Base-by-base conservation (phyloP, 1,140 invertebrate species). In the Aphidius ervi region DNA sequence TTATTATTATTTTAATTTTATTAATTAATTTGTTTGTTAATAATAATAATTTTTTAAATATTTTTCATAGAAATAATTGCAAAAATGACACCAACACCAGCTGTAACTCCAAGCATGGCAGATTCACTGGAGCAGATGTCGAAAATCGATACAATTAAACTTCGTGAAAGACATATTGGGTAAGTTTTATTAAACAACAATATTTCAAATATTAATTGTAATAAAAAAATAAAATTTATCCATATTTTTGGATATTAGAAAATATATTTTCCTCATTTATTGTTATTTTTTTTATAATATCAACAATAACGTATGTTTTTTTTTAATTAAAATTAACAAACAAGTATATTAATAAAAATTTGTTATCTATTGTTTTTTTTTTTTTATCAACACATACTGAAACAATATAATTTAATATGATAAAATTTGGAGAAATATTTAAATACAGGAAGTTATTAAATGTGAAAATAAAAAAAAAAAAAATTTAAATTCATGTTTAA, bases 81-180 rank as follows among this genome's bases (percentile, higher is more conserved):
- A 16, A 53, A 20, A 8, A 37, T 43, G 23, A 49, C 54, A 41
- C 10, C 39, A n/a, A 42, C 7, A 46, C 49, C 31, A 42, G 37
- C 39, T 45, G 31, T 42, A 47, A 40, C 58, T 50, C 56, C 23
- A 31, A 65, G 39, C 60, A 78, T 76, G 75, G 63, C 76, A n/a
- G 75, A 75, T 10, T 70, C 74, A 46, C 62, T 82, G 67, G 88
- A 93, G 72, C 85, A 87, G 45, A 82, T 93, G 81, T 78, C 87
- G 9, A 92, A 92, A 78, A 79, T 82, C 46, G 88, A 93, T 68
- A 93, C 91, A 6, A 85, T 94, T 20, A 85, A 86, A 64, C 80
- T 93, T 40, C 81, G 91, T 9, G 85, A 92, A 68, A 85, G 89
- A 69, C 84, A 91, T 69, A 86, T 93, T 66, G 90, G 91, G 91